These are phyloP conservation scores for Rachycentron canadum DNA, from an alignment of 2,797 vertebrate genomes.

Conservation along the genomic window DNA sequence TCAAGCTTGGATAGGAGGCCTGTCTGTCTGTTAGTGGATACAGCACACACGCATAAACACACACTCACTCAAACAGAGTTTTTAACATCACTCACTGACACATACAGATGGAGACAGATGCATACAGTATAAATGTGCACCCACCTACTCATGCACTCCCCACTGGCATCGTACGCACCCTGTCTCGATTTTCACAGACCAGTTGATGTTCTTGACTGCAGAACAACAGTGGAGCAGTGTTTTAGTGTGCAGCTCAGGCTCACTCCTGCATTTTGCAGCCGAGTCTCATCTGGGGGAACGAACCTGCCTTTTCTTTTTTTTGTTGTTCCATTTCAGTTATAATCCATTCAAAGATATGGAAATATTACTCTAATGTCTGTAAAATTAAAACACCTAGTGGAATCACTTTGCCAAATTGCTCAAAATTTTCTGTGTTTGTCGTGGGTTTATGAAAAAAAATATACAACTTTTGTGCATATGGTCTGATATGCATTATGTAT, in stretches of 20 bases:
- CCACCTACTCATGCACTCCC: constrained; percentile 30
- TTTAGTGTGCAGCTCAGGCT: constrained; percentile 39
- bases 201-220: constrained; percentile 58
- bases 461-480: not conserved
- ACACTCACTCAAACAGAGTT: constrained; percentile 14
- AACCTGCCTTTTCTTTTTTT: constrained; percentile 12
- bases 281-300: constrained; percentile 16
- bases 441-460: not conserved
- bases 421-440: not conserved
- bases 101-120: constrained; percentile 51
- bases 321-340: constrained; percentile 37
- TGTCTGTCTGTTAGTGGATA: constrained; percentile 51
- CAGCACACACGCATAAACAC: constrained; percentile 11
- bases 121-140: constrained; percentile 47
- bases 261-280: constrained; percentile 7
- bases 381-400: constrained; percentile 25
- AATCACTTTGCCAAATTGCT: constrained; percentile 17
- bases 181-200: constrained; percentile 36
- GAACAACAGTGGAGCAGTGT: constrained; percentile 32
- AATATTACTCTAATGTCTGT: constrained; percentile 19
- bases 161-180: not conserved
- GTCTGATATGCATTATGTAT: not conserved
- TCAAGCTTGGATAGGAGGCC: constrained; percentile 60
- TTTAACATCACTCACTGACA: constrained; percentile 54
- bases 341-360: constrained; percentile 47